Evolutionary conservation across 2,888 invertebrate species (phyloP), one percentile per base, ranked within the genome.

Genomic region (Metallyticus violacea): DNA sequence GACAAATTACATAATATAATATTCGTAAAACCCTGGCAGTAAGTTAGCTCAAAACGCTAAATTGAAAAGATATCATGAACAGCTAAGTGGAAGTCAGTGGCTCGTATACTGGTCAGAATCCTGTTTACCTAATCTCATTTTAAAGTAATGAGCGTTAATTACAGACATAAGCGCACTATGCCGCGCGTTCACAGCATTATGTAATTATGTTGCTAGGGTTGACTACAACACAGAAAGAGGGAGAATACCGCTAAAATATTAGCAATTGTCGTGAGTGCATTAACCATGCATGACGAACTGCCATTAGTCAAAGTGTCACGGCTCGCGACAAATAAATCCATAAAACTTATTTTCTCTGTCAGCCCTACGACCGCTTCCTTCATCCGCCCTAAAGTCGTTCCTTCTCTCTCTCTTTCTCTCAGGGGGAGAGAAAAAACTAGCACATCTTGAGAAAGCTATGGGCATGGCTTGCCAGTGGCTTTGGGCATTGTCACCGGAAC

Each of bases 291-390:
- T 83, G 83, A 83, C 83, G 83, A 77, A 27, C 7, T 28, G 83
- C 29, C 77, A 83, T 83, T 83, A 83, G n/a, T 83, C 83, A 83
- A 77, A 83, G 26, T 83, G 83, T 83, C 83, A 83, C 22, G 29
- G n/a, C 30, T 77, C 83, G 28, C 83, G 62, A 77, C 77, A 83
- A 77, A 83, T 83, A 83, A 83, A 83, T 83, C 83, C 83, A 83
- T 83, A 83, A 83, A 83, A 83, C 83, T 83, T 83, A 83, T 83
- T 83, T 83, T 83, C 28, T 27, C 83, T 83, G 83, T 83, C 83
- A 83, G 22, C 27, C 77, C 77, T 77, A 77, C 77, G 77, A 83
- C 81, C 62, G 27, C 79, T 28, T 27, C 79, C 27, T 28, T 26
- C 81, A n/a, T 30, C 81, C 81, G 30, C 30, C 77, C 76, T 83